A percentile compares a stretch with the other conserved stretches of the same genome.
phyloP scores from a whole-genome alignment of 2,888 invertebrate genomes.

The Sminthurides aquaticus region DNA sequence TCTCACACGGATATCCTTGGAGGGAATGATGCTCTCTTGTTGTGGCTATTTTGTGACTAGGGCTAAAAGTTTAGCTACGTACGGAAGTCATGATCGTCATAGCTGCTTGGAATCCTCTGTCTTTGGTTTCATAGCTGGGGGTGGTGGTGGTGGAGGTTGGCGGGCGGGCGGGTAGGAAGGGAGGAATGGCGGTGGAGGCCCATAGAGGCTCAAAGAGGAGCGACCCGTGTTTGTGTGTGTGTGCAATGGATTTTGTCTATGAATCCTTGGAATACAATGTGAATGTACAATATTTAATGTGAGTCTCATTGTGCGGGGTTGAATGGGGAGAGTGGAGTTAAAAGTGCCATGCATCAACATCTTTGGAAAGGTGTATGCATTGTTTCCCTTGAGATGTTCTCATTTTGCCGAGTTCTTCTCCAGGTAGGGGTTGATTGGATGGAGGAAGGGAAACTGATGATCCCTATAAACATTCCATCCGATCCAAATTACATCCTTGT shows the following conservation, averaged over 20 bases:
- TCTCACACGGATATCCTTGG: neutral
- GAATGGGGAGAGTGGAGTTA: neutral
- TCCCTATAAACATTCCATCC: slow-evolving; percentile 7
- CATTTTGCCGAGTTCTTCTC: slow-evolving; percentile 2
- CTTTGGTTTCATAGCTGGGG: too few relatives aligned
- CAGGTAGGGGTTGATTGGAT: neutral
- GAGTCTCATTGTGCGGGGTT: neutral
- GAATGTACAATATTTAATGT: slow-evolving; percentile 8
- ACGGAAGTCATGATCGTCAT: too few relatives aligned
- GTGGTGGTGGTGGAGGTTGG: too few relatives aligned
- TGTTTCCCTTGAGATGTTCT: neutral
- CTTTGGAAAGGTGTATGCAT: slow-evolving; percentile 3
- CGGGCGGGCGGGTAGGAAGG: too few relatives aligned
- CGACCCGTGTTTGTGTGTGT: too few relatives aligned
- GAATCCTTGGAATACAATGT: slow-evolving; percentile 1
- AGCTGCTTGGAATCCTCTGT: too few relatives aligned
- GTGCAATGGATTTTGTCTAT: neutral
- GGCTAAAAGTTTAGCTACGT: too few relatives aligned
- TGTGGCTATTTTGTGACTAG: too few relatives aligned
- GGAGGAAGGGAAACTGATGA: neutral
- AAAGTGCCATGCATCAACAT: neutral
- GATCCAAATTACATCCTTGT: slow-evolving; percentile 8
- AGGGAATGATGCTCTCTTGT: too few relatives aligned
- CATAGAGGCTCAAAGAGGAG: too few relatives aligned
- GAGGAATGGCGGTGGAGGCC: too few relatives aligned